Base-by-base conservation (phyloP, 2,888 invertebrate species). In the Caprella mutica region DNA sequence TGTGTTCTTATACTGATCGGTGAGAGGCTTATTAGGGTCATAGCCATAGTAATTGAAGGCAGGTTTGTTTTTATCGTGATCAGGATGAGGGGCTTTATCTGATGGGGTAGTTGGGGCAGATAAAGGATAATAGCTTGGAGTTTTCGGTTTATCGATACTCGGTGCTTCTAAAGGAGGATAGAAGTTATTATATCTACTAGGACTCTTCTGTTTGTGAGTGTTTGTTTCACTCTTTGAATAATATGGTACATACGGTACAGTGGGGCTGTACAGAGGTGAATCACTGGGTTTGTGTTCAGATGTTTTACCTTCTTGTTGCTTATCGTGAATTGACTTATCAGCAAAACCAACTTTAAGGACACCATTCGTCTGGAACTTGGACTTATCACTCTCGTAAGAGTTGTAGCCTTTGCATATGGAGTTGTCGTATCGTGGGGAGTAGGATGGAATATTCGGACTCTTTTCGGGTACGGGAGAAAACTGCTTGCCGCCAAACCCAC, bases 401-500 rank as follows among this genome's bases (percentile, higher is more conserved):
- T 59, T 48, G 39, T 57, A 63, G n/a, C 57, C 55, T 40, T 63
- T 63, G 21, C 51, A 54, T n/a, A 63, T 29, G 12, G 57, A 35
- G 5, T 55, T 52, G 21, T 63, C 63, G 44, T 57, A 63, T n/a
- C 63, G 52, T 4, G 63, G 63, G 14, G 63, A 63, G 40, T 59
- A 63, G n/a, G 57, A 59, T 30, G 63, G 59, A 33, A 63, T 59
- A 44, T 54, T 63, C 4, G 63, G 63, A 8, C 59, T 59, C 52
- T 63, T 63, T 29, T 63, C 63, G 12, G 63, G 56, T 17, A 63
- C 63, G 19, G 63, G 63, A 19, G 63, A 63, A 42, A 57, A 63
- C 30, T 59, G 63, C 24, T 63, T 63, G n/a, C 59, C 30, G 17
- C 59, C 58, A 40, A 59, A 59, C 8, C 59, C 43, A n/a, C 48